Conservation (phyloP, 53 echinoderm and acorn worm species). For the Holothuria scabra region DNA sequence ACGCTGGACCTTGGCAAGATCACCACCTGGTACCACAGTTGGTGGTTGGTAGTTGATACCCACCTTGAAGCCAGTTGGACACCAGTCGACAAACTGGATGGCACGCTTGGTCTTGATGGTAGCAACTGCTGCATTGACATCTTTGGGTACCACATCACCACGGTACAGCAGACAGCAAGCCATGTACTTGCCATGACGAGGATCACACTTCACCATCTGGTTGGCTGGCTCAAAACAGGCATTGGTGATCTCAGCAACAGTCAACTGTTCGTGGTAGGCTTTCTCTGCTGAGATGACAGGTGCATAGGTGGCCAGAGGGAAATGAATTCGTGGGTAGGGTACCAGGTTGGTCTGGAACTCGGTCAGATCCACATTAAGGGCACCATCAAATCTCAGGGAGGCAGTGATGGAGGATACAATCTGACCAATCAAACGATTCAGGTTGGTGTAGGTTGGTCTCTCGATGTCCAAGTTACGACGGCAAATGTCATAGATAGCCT, state of each 20-base stretch:
- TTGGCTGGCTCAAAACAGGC: constrained; percentile 86
- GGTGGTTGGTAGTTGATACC: constrained; percentile 71
- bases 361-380: constrained; percentile 51
- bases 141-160: constrained; percentile 61
- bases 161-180: constrained; percentile 43
- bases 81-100: constrained; percentile 60
- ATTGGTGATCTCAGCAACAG: constrained; percentile 73
- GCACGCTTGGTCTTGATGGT: constrained; percentile 61
- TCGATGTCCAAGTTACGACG: constrained; percentile 38
- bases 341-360: constrained; percentile 74
- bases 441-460: constrained; percentile 50
- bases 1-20: constrained; percentile 48
- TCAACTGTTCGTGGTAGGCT: constrained; percentile 81
- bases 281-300: constrained; percentile 68
- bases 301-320: constrained; percentile 52
- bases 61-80: constrained; percentile 61
- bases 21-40: constrained; percentile 60
- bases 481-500: constrained; percentile 83
- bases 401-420: no score
- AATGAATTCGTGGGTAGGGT: constrained; percentile 72
- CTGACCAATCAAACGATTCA: constrained; percentile 59
- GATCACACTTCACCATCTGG: no score
- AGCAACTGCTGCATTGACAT: no score
- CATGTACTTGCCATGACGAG: no score
- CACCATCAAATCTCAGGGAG: no score